Evolutionary conservation across 2,888 invertebrate genomes (phyloP).

Genomic region (Apomyelois bistriatella): DNA sequence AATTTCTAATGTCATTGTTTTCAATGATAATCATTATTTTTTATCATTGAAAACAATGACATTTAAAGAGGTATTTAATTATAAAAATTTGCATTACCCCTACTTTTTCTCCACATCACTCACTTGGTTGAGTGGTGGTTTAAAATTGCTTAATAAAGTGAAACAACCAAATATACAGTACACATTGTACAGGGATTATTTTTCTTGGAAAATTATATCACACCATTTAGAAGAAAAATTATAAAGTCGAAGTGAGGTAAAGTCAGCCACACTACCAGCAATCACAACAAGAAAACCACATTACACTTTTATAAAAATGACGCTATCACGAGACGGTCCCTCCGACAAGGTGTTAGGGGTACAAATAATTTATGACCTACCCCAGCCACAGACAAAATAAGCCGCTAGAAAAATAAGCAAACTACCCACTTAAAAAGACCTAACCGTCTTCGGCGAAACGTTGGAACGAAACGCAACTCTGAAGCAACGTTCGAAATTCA

Average conservation of each 20-base stretch:
- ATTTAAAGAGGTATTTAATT: too few relatives aligned
- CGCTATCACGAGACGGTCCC: conserved; percentile 60
- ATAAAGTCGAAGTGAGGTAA: conserved; percentile 15
- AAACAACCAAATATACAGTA: too few relatives aligned
- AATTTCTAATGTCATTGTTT: too few relatives aligned
- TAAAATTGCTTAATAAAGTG: too few relatives aligned
- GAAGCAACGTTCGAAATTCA: conserved; percentile 41
- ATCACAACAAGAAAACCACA: conserved; percentile 70
- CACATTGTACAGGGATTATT: too few relatives aligned
- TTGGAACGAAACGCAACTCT: conserved; percentile 48
- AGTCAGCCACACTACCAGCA: conserved; percentile 37
- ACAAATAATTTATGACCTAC: conserved; percentile 74
- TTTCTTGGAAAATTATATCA: neutral
- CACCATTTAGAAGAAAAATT: neutral
- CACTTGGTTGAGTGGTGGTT: too few relatives aligned
- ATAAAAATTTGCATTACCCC: too few relatives aligned
- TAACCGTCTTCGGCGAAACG: conserved; percentile 35
- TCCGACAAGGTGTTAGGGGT: conserved; percentile 69
- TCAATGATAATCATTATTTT: too few relatives aligned
- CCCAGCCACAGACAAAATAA: conserved; percentile 70
- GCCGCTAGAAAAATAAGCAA: conserved; percentile 74
- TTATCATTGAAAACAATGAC: too few relatives aligned
- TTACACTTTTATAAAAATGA: conserved; percentile 78
- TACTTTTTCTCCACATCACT: too few relatives aligned
- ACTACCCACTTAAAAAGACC: conserved; percentile 69